Percentiles rank a stretch among this genome's conserved stretches.
Conservation (phyloP, 2,113 vertebrate genomes). For the Platysternon megacephalum region DNA sequence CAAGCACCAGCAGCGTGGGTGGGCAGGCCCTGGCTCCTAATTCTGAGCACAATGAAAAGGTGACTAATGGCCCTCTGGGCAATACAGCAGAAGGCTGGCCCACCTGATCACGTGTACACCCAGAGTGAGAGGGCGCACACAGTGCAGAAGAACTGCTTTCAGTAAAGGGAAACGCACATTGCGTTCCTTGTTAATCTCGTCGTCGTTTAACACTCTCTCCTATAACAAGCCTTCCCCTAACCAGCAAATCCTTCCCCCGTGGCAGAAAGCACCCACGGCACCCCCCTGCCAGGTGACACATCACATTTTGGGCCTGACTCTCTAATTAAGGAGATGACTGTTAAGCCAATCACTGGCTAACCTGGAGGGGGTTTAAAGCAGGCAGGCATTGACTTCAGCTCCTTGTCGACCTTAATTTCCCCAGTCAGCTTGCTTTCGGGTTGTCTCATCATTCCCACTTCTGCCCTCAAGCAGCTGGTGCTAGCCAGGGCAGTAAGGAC, state of each 20-base stretch:
- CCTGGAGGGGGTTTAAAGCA: not conserved
- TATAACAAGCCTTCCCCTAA: not conserved
- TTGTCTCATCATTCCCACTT: not conserved
- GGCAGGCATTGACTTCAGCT: not conserved
- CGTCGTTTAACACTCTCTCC: not conserved
- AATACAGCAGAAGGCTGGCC: not conserved
- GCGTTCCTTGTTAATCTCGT: not conserved
- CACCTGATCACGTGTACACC: not conserved
- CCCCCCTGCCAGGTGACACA: not conserved
- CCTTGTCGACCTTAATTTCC: not conserved
- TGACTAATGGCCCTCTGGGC: not conserved
- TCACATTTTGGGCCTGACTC: not conserved
- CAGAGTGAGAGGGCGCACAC: not conserved
- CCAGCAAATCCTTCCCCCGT: not conserved
- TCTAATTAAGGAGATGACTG: not conserved
- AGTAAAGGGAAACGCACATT: not conserved
- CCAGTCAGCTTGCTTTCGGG: not conserved
- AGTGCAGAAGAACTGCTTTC: not conserved
- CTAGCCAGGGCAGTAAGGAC: not conserved
- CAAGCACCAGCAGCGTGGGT: not conserved
- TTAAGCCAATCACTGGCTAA: not conserved
- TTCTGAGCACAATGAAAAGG: not conserved
- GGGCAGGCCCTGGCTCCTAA: not conserved
- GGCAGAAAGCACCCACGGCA: not conserved
- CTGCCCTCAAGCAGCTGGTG: not conserved